Evolutionary conservation across 2,888 invertebrate genomes (phyloP), one percentile per base, ranked within the genome.

Genomic region (Alloscopus bannaensis): DNA sequence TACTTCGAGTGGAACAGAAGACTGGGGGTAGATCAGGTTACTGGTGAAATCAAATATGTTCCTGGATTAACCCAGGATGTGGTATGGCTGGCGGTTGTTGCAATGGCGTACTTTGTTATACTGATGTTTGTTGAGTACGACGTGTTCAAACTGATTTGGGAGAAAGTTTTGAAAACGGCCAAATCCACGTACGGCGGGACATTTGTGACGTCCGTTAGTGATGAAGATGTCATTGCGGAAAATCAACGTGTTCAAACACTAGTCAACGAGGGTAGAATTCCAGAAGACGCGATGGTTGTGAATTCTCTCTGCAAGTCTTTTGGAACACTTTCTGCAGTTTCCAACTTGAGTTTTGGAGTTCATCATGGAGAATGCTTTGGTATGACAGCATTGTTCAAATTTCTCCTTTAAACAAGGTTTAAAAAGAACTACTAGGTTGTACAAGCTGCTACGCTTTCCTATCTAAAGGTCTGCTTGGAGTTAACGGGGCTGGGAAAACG

Each of bases 341-440:
- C 91, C 52, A 91, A 92, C 16, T 88, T 94, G 70, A 92, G 90
- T 86, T 93, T 95, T 87, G 91, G 91, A 0, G 92, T 94, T 6
- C 91, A 87, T 6, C 86, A 88, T 84, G 87, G 90, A 0, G 89
- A 89, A 84, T 89, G 89, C 81, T 89, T 89, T 86, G 89, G 89
- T 8, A 81, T 89, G n/a, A 52, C 4, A n/a, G 18, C 11, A 13
- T 47, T 13, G n/a, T n/a, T n/a, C 6, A 13, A 13, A 47, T 47
- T 4, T 4, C 47, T 6, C 47, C n/a, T 13, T 47, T 47, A 6
- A 3, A 47, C n/a, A 13, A 3, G n/a, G 47, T n/a, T n/a, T 3
- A n/a, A 47, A 47, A 13, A 3, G 4, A 18, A 47, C 47, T n/a
- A n/a, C 18, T 13, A n/a, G 47, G 47, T n/a, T 47, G 47, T 47